Percentiles rank a stretch among this genome's conserved stretches.
These are phyloP conservation scores for Echinops telfairi DNA, from an alignment of 2,113 vertebrate genomes.

Conservation along the genomic window DNA sequence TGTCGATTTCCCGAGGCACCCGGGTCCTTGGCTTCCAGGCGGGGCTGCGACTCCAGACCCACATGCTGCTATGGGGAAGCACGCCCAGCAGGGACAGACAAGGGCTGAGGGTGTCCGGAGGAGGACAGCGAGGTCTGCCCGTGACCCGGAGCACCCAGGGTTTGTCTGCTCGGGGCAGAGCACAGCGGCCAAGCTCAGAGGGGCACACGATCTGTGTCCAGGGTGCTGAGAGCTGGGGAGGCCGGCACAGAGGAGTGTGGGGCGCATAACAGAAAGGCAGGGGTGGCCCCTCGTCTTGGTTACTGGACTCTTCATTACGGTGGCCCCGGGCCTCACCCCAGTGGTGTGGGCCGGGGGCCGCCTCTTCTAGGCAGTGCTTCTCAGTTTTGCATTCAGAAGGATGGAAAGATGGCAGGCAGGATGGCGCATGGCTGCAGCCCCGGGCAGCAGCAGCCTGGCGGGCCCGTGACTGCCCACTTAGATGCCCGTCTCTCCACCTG, in stretches of 20 bases:
- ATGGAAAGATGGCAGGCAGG: not conserved
- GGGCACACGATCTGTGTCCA: not conserved
- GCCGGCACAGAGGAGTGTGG: not conserved
- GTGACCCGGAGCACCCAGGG: not conserved
- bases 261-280: not conserved
- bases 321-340: too few relatives aligned
- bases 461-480: rapidly evolving
- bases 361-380: too few relatives aligned
- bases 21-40: too few relatives aligned
- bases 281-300: not conserved
- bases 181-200: not conserved
- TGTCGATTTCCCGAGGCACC: not conserved
- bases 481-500: not conserved
- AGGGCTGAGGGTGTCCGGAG: not conserved
- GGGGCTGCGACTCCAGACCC: not conserved
- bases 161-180: not conserved
- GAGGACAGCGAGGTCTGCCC: not conserved
- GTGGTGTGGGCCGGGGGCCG: not conserved
- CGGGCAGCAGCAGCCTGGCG: not conserved
- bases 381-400: not conserved
- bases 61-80: not conserved
- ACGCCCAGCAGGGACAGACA: not conserved
- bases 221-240: not conserved
- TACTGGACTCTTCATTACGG: too few relatives aligned
- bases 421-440: too few relatives aligned